Evolutionary conservation across 2,888 invertebrate species (phyloP).

Genomic region (Rhingia rostrata): DNA sequence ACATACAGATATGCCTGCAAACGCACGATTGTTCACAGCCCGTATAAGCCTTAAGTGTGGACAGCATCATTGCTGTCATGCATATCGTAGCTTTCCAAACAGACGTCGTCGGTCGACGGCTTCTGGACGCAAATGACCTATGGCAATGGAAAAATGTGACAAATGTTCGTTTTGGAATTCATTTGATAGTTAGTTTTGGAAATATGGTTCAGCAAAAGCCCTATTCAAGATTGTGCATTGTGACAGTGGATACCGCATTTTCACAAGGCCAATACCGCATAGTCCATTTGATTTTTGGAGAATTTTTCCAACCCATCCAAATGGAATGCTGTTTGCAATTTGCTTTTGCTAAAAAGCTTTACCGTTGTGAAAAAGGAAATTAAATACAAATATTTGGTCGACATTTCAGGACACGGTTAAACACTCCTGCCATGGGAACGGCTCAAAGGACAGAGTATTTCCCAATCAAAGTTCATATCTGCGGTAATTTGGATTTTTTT

Average conservation of each 20-base stretch:
- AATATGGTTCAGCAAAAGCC: slow-evolving; percentile 1
- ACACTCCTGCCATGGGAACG: too few relatives aligned
- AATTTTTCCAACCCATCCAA: slow-evolving; percentile 11
- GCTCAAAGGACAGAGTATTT: too few relatives aligned
- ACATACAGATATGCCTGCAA: neutral
- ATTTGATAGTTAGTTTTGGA: slow-evolving; percentile 42
- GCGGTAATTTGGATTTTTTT: too few relatives aligned
- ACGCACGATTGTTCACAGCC: neutral
- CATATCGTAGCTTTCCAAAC: neutral
- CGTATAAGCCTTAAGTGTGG: neutral
- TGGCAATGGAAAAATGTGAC: slow-evolving; percentile 26
- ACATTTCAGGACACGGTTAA: too few relatives aligned
- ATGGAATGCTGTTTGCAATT: slow-evolving; percentile 12
- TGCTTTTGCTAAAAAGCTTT: neutral
- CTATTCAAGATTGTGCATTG: neutral
- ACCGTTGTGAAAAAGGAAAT: slow-evolving; percentile 2
- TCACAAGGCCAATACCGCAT: neutral
- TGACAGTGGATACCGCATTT: neutral
- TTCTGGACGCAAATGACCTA: neutral
- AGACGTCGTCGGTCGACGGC: neutral
- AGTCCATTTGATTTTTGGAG: slow-evolving; percentile 1
- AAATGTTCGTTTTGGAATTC: slow-evolving; percentile 36
- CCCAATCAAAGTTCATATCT: too few relatives aligned
- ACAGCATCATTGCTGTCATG: neutral
- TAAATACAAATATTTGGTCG: slow-evolving; percentile 31